Percentiles rank a stretch among this genome's conserved stretches.
Conservation (phyloP, 2,888 invertebrate species). For the Lycophotia porphyrea region DNA sequence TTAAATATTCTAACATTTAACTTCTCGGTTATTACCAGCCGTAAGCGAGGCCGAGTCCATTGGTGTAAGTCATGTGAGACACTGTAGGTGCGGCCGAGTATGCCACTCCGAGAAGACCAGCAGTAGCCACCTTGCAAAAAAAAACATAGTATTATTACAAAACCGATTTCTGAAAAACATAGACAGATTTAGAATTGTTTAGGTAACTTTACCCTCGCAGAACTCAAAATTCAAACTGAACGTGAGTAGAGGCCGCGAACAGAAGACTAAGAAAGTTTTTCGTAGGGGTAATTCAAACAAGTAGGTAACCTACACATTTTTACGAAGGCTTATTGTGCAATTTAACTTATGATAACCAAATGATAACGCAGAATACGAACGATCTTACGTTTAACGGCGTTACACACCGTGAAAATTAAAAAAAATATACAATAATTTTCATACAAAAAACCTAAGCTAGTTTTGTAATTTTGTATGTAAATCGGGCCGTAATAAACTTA, state of each 20-base stretch:
- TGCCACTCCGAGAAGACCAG: conserved; percentile 90
- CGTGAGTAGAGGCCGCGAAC: neutral
- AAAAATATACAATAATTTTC: no score
- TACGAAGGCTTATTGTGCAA: neutral
- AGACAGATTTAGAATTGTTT: neutral
- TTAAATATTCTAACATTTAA: conserved; percentile 53
- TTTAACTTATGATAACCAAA: neutral
- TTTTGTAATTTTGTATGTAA: neutral
- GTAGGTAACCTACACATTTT: neutral
- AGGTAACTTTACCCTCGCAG: neutral
- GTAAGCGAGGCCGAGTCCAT: conserved; percentile 90
- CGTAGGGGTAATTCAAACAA: neutral
- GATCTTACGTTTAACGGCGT: neutral
- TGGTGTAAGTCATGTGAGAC: conserved; percentile 91
- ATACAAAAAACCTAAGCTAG: neutral
- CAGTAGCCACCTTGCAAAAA: conserved; percentile 83
- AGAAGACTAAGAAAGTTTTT: neutral
- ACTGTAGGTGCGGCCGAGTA: conserved; percentile 91
- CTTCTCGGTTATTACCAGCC: conserved; percentile 83
- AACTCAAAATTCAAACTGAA: neutral
- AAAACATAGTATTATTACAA: conserved; percentile 10
- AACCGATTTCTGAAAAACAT: neutral
- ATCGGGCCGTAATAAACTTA: neutral
- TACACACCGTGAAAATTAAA: no score
- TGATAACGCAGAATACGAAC: neutral